A percentile compares a stretch with the other conserved stretches of the same genome.
Evolutionary conservation across 2,888 invertebrate species (phyloP).

Genomic region (Leptothorax acervorum): DNA sequence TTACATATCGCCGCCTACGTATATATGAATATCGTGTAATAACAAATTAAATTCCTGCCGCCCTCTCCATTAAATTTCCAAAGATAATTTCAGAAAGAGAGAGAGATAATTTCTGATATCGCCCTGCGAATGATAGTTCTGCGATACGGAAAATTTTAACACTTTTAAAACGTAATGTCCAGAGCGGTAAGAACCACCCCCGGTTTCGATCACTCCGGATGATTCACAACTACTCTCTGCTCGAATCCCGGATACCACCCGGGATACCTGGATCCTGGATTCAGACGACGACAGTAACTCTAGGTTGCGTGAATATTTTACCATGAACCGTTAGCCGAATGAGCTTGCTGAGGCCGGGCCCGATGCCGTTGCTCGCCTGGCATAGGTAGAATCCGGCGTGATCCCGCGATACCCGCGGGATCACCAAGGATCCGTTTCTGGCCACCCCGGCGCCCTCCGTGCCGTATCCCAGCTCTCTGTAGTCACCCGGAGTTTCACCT

Average conservation of each 20-base stretch:
- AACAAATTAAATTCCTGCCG: constrained; percentile 44
- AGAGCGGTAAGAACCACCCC: background rate
- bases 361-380: constrained; percentile 88
- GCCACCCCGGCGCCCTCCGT: constrained; percentile 83
- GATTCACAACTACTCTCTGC: background rate
- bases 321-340: constrained; percentile 88
- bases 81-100: constrained; percentile 9
- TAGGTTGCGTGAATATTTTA: constrained; percentile 82
- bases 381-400: constrained; percentile 88
- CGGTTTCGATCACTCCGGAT: background rate
- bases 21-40: constrained; percentile 16
- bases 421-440: constrained; percentile 87
- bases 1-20: constrained; percentile 24
- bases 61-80: constrained; percentile 29
- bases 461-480: constrained; percentile 86
- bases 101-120: background rate
- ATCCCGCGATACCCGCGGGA: constrained; percentile 86
- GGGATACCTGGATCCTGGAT: constrained; percentile 35
- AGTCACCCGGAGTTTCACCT: constrained; percentile 86
- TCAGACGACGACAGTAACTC: constrained; percentile 53
- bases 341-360: constrained; percentile 88
- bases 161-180: background rate
- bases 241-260: background rate
- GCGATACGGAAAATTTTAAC: background rate
- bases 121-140: background rate